phyloP scores from a whole-genome alignment of 2,888 invertebrate species.

The Chrysolina oricalcia region DNA sequence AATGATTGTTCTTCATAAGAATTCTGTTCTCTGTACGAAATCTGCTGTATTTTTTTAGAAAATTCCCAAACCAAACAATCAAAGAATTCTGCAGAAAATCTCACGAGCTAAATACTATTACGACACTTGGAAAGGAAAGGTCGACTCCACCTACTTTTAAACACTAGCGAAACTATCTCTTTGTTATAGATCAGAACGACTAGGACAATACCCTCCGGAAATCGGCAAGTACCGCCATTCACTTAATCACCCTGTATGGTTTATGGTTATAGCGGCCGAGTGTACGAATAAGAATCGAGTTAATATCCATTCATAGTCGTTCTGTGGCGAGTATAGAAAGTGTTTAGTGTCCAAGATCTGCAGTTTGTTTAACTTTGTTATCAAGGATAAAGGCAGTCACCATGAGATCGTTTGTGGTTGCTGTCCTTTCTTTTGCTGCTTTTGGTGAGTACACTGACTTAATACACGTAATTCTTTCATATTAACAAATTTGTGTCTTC shows the following conservation, averaged over 20 bases:
- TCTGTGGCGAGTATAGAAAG: conserved; percentile 63
- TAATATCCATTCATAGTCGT: conserved; percentile 45
- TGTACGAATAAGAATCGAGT: conserved; percentile 34
- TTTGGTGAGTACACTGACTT: conserved; percentile 58
- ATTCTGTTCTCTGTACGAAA: not conserved
- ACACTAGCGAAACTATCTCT: conserved; percentile 11
- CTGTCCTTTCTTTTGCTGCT: conserved; percentile 59
- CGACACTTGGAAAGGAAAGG: conserved; percentile 21
- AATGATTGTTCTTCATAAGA: no score
- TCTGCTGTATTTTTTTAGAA: not conserved
- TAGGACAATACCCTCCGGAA: conserved; percentile 11
- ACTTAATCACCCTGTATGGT: conserved; percentile 28
- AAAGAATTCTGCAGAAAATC: not conserved
- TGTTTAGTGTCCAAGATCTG: conserved; percentile 54
- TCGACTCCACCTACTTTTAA: conserved; percentile 25
- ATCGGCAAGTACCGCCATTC: not conserved
- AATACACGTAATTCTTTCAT: conserved; percentile 39
- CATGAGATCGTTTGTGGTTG: conserved; percentile 67
- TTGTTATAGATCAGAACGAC: conserved; percentile 11
- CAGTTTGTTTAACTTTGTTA: conserved; percentile 60
- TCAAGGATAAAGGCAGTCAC: conserved; percentile 67
- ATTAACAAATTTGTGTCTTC: no score
- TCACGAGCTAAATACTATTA: conserved; percentile 2
- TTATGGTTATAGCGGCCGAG: conserved; percentile 26
- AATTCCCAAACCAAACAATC: not conserved